Evolutionary conservation across 2,888 invertebrate genomes (phyloP).

Genomic region (Tromatobia lineatoria): DNA sequence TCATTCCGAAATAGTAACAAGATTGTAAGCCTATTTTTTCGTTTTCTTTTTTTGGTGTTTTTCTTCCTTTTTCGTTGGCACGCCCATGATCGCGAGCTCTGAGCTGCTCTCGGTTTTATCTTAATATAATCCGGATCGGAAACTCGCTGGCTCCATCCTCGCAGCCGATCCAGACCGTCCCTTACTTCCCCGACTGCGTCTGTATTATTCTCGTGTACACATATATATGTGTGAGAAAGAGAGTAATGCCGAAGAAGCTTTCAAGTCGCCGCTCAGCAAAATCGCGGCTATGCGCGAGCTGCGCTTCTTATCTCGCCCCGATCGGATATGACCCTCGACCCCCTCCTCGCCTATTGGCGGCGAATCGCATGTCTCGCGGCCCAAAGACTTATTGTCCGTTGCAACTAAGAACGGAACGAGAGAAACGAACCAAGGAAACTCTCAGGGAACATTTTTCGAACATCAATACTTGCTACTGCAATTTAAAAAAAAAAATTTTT

Average conservation of each 20-base stretch:
- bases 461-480: conserved; percentile 41
- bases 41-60: background rate
- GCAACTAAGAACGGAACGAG: conserved; percentile 21
- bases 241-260: conserved; percentile 71
- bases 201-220: conserved; percentile 34
- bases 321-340: conserved; percentile 79
- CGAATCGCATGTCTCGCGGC: conserved; percentile 77
- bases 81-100: conserved; percentile 58
- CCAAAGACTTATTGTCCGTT: conserved; percentile 71
- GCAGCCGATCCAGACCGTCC: conserved; percentile 65
- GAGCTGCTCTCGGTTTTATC: conserved; percentile 75
- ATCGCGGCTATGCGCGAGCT: conserved; percentile 73
- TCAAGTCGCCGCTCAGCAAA: conserved; percentile 81
- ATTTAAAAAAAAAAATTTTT: conserved; percentile 2
- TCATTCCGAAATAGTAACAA: conserved; percentile 80
- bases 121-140: conserved; percentile 84
- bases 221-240: conserved; percentile 63
- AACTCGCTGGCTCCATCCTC: conserved; percentile 74
- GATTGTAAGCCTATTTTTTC: conserved; percentile 69
- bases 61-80: conserved; percentile 41
- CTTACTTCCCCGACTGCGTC: conserved; percentile 44
- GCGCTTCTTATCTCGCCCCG: conserved; percentile 75
- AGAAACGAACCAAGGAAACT: conserved; percentile 19
- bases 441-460: conserved; percentile 11
- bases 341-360: conserved; percentile 80